Evolutionary conservation across 2,888 invertebrate species (phyloP).

Genomic region (Pachycephus smyrnensis): DNA sequence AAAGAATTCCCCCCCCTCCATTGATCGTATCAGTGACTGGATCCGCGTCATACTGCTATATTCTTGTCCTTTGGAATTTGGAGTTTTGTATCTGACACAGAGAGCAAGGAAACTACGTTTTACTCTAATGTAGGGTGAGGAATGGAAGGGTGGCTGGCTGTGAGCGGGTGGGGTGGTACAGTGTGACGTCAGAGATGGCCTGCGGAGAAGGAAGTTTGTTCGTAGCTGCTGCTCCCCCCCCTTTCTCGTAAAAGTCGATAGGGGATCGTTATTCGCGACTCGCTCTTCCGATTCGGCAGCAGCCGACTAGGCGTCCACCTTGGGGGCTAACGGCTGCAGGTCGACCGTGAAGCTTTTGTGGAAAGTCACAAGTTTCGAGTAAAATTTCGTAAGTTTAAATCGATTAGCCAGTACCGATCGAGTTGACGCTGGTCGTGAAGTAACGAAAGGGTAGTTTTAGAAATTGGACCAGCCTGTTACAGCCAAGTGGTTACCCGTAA

Average conservation of each 20-base stretch:
- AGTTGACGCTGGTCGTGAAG: background rate
- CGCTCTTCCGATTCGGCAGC: background rate
- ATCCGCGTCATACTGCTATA: background rate
- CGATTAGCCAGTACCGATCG: background rate
- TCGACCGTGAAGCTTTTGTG: background rate
- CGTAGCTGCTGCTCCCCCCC: background rate
- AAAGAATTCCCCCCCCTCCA: background rate
- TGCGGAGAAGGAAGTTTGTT: background rate
- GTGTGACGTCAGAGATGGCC: background rate
- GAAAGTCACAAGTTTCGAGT: background rate
- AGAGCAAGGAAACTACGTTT: background rate
- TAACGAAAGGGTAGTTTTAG: background rate
- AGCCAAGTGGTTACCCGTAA: background rate
- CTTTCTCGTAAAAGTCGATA: background rate
- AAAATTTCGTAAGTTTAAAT: background rate
- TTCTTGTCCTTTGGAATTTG: background rate
- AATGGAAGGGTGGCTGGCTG: background rate
- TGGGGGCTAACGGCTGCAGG: background rate
- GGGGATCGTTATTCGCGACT: background rate
- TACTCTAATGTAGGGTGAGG: background rate
- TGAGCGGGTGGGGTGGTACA: background rate
- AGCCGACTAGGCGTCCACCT: background rate
- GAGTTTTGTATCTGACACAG: background rate
- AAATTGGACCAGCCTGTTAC: background rate
- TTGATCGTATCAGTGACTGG: background rate